phyloP scores from a whole-genome alignment of 2,113 vertebrate species.

The Uropsilus gracilis region DNA sequence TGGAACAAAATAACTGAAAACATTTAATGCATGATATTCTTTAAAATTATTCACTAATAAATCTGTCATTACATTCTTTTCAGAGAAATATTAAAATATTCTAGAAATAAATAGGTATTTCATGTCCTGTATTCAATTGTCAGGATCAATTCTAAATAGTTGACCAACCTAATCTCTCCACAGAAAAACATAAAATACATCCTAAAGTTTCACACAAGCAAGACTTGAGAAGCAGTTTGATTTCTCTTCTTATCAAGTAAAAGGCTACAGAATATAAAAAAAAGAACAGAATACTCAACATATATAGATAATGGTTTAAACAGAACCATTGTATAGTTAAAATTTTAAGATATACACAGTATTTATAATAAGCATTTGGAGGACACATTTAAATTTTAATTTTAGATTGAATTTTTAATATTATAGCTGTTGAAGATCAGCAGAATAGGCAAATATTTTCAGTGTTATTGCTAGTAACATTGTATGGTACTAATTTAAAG shows the following conservation, averaged over 20 bases:
- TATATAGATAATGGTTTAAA: background rate
- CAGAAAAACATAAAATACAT: background rate
- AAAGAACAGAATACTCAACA: background rate
- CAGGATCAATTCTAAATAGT: background rate
- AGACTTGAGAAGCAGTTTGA: background rate
- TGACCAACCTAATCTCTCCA: background rate
- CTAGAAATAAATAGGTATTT: background rate
- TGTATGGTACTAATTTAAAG: background rate
- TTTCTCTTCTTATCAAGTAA: background rate
- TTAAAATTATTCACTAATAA: background rate
- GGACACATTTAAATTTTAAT: slow-evolving; percentile 2
- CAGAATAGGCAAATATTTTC: background rate
- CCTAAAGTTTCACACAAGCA: background rate
- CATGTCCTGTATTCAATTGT: background rate
- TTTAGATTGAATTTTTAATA: background rate
- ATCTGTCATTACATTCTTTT: background rate
- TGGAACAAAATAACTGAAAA: background rate
- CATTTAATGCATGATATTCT: background rate
- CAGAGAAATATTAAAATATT: background rate
- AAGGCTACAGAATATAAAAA: background rate
- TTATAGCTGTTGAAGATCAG: background rate
- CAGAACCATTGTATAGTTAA: background rate
- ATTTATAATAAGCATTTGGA: background rate
- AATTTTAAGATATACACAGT: background rate
- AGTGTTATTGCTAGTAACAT: background rate